phyloP scores from a whole-genome alignment of 2,113 vertebrate species.

The Oxygymnocypris stewartii region DNA sequence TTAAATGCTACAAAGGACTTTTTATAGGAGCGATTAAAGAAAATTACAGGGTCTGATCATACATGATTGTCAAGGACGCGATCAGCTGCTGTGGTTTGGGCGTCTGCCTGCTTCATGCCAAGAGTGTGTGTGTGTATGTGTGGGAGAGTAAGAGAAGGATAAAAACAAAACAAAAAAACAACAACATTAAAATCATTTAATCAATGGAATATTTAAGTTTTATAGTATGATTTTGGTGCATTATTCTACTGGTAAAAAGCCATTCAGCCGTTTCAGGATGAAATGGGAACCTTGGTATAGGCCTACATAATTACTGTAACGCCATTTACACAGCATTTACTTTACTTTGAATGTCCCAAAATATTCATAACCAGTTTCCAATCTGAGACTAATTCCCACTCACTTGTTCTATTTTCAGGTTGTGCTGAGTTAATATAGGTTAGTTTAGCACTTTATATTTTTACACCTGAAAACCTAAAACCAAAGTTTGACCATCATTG shows the following conservation, averaged over 20 bases:
- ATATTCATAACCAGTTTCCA: not conserved
- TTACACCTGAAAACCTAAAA: not conserved
- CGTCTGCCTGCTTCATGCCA: constrained; percentile 50
- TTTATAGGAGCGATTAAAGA: constrained; percentile 65
- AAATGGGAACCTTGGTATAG: not conserved
- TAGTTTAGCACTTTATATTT: not conserved
- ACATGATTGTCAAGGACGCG: constrained; percentile 61
- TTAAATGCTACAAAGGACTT: constrained; percentile 60
- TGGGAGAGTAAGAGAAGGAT: not conserved
- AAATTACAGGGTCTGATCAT: constrained; percentile 64
- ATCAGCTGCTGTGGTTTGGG: constrained; percentile 57
- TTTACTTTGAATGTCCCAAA: not conserved
- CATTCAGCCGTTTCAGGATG: too few relatives aligned
- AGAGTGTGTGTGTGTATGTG: not conserved
- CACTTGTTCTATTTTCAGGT: not conserved
- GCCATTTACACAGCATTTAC: constrained; percentile 13
- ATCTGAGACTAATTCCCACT: not conserved
- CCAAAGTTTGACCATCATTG: not conserved
- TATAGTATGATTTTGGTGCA: not conserved
- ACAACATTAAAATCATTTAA: not conserved
- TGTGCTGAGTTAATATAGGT: not conserved
- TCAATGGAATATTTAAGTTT: not conserved
- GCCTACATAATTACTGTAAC: not conserved
- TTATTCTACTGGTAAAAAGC: not conserved
- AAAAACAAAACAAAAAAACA: not conserved